Conservation (phyloP, 2,797 vertebrate species). For the Tympanoctomys barrerae region DNA sequence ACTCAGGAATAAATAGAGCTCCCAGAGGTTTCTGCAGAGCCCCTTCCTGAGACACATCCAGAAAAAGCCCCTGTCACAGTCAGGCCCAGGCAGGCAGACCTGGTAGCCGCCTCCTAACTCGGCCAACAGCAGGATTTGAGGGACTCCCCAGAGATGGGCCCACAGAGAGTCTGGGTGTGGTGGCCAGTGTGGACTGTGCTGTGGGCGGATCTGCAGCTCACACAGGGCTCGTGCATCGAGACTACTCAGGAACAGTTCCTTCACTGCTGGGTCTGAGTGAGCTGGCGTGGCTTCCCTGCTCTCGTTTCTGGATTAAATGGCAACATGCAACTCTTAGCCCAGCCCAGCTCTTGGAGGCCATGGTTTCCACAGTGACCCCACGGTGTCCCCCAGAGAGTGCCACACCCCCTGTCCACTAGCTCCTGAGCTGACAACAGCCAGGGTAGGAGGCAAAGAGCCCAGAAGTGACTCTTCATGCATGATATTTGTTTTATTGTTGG, state of each 20-base stretch:
- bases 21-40: constrained; percentile 93
- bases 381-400: accelerated
- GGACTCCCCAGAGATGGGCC: constrained; percentile 65
- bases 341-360: constrained; percentile 28
- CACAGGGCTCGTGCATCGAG: constrained; percentile 75
- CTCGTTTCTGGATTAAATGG: constrained; percentile 78
- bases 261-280: constrained; percentile 71
- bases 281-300: constrained; percentile 57
- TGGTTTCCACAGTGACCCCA: not conserved
- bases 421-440: not conserved
- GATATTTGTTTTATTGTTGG: accelerated
- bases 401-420: not conserved
- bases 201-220: constrained; percentile 64
- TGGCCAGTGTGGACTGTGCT: constrained; percentile 46
- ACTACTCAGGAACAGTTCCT: constrained; percentile 68
- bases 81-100: constrained; percentile 90
- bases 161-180: constrained; percentile 59
- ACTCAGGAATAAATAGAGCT: constrained; percentile 94
- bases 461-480: not conserved
- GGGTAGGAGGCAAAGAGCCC: not conserved
- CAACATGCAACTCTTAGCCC: constrained; percentile 61
- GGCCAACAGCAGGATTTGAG: not conserved
- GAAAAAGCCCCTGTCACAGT: constrained; percentile 89
- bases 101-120: constrained; percentile 91
- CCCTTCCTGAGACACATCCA: constrained; percentile 89